Evolutionary conservation across 2,888 invertebrate genomes (phyloP), one percentile per base, ranked within the genome.

Genomic region (Glyphotaelius pellucidus): DNA sequence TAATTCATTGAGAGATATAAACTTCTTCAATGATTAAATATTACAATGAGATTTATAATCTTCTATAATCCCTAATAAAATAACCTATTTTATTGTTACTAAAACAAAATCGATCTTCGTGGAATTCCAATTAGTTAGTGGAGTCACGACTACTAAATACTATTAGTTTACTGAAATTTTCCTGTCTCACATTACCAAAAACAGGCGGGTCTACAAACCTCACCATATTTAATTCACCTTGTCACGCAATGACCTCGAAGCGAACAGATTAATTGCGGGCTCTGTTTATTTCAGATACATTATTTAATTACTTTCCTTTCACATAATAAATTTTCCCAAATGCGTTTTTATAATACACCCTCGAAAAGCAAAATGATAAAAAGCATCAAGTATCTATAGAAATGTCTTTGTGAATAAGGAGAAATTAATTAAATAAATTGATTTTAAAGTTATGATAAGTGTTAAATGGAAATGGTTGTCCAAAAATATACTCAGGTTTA

Each of bases 131-230:
- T 67, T 19, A 67, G 19, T 4, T 80, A 31, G 80, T 4, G 80
- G 31, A 80, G 30, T 31, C 31, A 31, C 31, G 80, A 80, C 32
- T 35, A 0, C 84, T 25, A 84, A 38, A 84, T 84, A 14, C 38
- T 19, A 25, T 84, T 11, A 3, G 35, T 84, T 84, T 84, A 84
- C 38, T 84, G 3, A 3, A 52, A 52, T 52, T 52, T 67, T 67
- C 30, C 81, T 12, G 31, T 81, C 81, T 32, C 31, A 81, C 31
- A 81, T 81, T 81, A 15, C 30, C 30, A 81, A 32, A 32, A 30
- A 32, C 35, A 84, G 35, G 38, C 84, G 32, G 84, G 35, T 84
- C 84, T 15, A 32, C 38, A 84, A 84, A 84, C 32, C 32, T 84
- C 11, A 35, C 25, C 35, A 35, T 38, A 35, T 38, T 31, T 84